phyloP scores from a whole-genome alignment of 1,140 invertebrate species.

The Eubasilissa regina region DNA sequence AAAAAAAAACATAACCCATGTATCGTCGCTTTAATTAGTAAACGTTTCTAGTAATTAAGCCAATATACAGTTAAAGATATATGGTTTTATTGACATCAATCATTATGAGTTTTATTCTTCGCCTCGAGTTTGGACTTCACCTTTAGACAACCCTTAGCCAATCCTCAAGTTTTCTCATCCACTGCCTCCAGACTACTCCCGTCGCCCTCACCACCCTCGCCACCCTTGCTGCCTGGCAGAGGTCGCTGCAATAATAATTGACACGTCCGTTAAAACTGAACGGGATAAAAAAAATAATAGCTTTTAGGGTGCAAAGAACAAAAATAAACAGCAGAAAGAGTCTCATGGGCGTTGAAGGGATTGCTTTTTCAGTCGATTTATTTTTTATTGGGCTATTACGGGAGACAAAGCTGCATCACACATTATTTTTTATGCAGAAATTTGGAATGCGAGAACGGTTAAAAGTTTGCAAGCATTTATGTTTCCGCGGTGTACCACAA shows the following conservation, averaged over 20 bases:
- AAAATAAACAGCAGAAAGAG: slow-evolving; percentile 54
- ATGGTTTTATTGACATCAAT: background rate
- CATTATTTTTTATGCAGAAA: background rate
- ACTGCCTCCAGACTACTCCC: background rate
- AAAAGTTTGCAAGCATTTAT: slow-evolving; percentile 5
- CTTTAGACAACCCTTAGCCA: background rate
- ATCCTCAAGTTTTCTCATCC: slow-evolving; percentile 6
- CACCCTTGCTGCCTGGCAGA: background rate
- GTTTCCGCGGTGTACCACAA: background rate
- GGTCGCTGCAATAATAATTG: slow-evolving; percentile 53
- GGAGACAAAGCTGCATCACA: background rate
- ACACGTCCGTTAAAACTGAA: slow-evolving; percentile 46
- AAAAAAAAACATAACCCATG: background rate
- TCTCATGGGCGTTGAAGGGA: slow-evolving; percentile 47
- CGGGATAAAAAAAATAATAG: slow-evolving; percentile 56
- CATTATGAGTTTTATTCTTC: slow-evolving; percentile 10
- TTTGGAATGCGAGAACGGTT: slow-evolving; percentile 5
- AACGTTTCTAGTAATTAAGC: background rate
- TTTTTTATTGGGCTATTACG: slow-evolving; percentile 50
- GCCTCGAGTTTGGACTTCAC: too few species aligned
- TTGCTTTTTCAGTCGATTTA: slow-evolving; percentile 52
- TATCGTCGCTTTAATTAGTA: background rate
- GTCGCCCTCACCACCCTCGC: background rate
- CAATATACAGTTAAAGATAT: background rate
- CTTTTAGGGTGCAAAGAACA: slow-evolving; percentile 40